A percentile compares a stretch with the other conserved stretches of the same genome.
Conservation (phyloP, 2,797 vertebrate genomes). For the Percopsis omiscomaycus region DNA sequence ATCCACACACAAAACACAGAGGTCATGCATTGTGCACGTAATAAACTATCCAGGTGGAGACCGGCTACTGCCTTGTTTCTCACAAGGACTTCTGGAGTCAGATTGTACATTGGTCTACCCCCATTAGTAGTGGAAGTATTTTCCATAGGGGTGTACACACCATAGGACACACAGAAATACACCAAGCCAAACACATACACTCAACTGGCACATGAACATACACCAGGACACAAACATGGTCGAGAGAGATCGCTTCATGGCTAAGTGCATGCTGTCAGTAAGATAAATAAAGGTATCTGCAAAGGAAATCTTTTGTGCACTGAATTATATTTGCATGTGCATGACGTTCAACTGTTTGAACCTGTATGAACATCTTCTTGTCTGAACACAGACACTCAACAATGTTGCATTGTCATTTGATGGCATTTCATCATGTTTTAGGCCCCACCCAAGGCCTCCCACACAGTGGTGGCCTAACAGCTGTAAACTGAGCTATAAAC, state of each 20-base stretch:
- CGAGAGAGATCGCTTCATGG: slow-evolving; percentile 42
- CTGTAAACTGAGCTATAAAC: slow-evolving; percentile 42
- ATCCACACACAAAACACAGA: slow-evolving; percentile 14
- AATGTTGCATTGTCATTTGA: slow-evolving; percentile 15
- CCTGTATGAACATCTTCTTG: no score
- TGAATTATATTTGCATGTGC: slow-evolving; percentile 21
- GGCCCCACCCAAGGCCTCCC: slow-evolving; percentile 18
- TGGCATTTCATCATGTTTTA: not conserved
- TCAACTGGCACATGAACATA: slow-evolving; percentile 12
- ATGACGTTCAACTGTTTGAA: not conserved
- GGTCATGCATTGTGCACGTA: not conserved
- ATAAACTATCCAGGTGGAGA: slow-evolving; percentile 44
- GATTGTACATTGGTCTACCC: slow-evolving; percentile 52
- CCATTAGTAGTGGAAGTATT: slow-evolving; percentile 46
- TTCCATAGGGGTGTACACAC: slow-evolving; percentile 67
- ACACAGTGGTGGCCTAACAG: slow-evolving; percentile 13
- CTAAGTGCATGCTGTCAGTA: slow-evolving; percentile 43
- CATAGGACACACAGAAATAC: slow-evolving; percentile 29
- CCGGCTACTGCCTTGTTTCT: slow-evolving; percentile 45
- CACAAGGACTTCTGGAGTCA: slow-evolving; percentile 51
- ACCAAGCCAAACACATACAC: slow-evolving; percentile 1
- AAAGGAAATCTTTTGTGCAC: slow-evolving; percentile 3
- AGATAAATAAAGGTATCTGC: slow-evolving; percentile 41
- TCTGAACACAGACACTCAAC: slow-evolving; percentile 42
- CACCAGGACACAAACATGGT: slow-evolving; percentile 15